Percentiles rank a stretch among this genome's conserved stretches.
Conservation (phyloP, 2,888 invertebrate genomes). For the Pyrochroa serraticornis region DNA sequence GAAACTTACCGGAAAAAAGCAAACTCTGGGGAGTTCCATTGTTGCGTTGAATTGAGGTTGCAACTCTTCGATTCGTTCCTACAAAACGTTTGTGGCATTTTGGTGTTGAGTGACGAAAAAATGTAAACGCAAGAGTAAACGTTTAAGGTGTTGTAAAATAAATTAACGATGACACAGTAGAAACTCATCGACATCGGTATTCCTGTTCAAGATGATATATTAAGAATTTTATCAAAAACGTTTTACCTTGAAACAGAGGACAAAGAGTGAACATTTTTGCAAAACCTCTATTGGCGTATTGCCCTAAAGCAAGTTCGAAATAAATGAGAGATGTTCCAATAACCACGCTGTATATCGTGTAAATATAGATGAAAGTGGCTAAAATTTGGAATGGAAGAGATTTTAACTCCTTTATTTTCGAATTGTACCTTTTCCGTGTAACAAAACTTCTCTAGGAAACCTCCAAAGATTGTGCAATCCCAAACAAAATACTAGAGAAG, state of each 20-base stretch:
- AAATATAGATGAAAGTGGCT: constrained; percentile 23
- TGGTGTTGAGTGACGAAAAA: constrained; percentile 22
- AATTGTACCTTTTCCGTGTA: constrained; percentile 27
- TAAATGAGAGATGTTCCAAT: constrained; percentile 33
- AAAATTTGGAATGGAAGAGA: too few relatives aligned
- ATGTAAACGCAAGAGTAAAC: constrained; percentile 27
- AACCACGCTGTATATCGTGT: constrained; percentile 28
- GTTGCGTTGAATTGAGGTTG: constrained; percentile 9
- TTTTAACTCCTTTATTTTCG: background rate
- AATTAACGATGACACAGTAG: constrained; percentile 27
- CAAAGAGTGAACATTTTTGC: constrained; percentile 33
- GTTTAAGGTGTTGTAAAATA: constrained; percentile 31
- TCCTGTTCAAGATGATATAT: constrained; percentile 17
- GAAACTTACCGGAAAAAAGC: constrained; percentile 26
- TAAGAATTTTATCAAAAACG: background rate
- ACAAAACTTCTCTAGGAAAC: constrained; percentile 28
- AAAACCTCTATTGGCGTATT: constrained; percentile 35
- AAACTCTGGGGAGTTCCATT: constrained; percentile 23
- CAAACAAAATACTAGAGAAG: constrained; percentile 29
- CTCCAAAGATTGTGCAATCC: constrained; percentile 33
- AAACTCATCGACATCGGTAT: constrained; percentile 32
- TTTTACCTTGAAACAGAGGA: constrained; percentile 31
- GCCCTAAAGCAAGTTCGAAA: constrained; percentile 38
- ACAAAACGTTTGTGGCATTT: constrained; percentile 24
- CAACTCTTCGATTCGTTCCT: constrained; percentile 4